Percentiles rank a stretch among this genome's conserved stretches.
phyloP scores from a whole-genome alignment of 2,888 invertebrate species.

The Lasioglossum villosulum region DNA sequence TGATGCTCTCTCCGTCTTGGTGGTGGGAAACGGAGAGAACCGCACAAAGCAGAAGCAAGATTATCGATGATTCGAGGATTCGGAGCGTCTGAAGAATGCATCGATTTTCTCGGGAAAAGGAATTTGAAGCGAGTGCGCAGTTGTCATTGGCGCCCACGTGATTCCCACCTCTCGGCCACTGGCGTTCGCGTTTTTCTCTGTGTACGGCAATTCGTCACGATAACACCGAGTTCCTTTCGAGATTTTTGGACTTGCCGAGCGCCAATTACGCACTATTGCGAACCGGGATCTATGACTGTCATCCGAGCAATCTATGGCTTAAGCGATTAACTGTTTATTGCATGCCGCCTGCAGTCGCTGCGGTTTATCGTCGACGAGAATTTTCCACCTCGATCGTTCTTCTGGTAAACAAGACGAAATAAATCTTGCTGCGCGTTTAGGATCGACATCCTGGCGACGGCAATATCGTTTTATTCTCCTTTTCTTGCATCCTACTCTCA shows the following conservation, averaged over 20 bases:
- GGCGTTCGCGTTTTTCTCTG: constrained; percentile 5
- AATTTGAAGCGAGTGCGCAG: constrained; percentile 51
- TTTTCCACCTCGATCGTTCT: constrained; percentile 17
- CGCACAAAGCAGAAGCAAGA: constrained; percentile 23
- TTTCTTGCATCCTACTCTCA: neutral
- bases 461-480: neutral
- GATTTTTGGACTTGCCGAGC: constrained; percentile 26
- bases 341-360: constrained; percentile 49
- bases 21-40: constrained; percentile 27
- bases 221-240: constrained; percentile 35
- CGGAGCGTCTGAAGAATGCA: constrained; percentile 37
- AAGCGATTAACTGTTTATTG: constrained; percentile 63
- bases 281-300: constrained; percentile 18
- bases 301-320: constrained; percentile 44
- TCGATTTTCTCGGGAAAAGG: constrained; percentile 52
- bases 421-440: neutral
- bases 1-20: constrained; percentile 16
- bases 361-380: constrained; percentile 45
- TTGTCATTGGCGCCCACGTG: constrained; percentile 39
- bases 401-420: neutral
- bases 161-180: constrained; percentile 11
- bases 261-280: constrained; percentile 37
- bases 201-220: constrained; percentile 31
- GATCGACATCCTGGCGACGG: neutral
- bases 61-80: constrained; percentile 57